Conservation (phyloP, 2,113 vertebrate species). For the Dipodomys stephensi region DNA sequence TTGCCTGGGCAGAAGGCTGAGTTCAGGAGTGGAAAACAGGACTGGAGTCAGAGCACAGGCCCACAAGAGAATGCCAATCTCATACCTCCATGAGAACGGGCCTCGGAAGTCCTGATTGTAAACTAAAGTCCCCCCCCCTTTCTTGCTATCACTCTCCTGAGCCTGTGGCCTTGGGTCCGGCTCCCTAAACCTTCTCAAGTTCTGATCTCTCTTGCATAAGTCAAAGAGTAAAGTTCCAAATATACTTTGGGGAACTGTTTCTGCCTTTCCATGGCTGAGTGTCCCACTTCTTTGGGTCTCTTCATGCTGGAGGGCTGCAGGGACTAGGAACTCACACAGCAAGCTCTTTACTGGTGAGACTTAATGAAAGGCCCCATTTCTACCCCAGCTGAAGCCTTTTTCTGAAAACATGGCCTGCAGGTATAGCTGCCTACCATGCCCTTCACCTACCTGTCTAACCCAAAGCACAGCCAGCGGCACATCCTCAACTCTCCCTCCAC, state of each 20-base stretch:
- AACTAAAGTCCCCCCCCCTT: background rate
- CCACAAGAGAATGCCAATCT: rapidly evolving
- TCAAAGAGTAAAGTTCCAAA: background rate
- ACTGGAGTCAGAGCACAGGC: background rate
- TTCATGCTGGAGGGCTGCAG: background rate
- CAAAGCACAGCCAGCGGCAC: background rate
- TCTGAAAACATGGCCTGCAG: too few species aligned
- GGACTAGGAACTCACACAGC: background rate
- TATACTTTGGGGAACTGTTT: too few species aligned
- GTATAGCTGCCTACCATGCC: background rate
- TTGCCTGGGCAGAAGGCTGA: background rate
- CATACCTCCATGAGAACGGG: background rate
- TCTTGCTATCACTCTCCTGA: background rate
- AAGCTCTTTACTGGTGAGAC: background rate
- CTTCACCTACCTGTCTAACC: background rate
- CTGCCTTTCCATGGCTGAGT: background rate
- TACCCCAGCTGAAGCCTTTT: background rate
- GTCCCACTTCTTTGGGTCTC: background rate
- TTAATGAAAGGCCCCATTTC: background rate
- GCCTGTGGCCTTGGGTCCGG: background rate
- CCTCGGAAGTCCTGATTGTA: background rate
- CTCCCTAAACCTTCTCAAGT: background rate
- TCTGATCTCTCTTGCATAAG: background rate
- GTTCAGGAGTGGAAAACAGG: background rate
- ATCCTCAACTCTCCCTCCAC: background rate